phyloP scores from a whole-genome alignment of 1,140 invertebrate species.

The Drosophila sucinea region DNA sequence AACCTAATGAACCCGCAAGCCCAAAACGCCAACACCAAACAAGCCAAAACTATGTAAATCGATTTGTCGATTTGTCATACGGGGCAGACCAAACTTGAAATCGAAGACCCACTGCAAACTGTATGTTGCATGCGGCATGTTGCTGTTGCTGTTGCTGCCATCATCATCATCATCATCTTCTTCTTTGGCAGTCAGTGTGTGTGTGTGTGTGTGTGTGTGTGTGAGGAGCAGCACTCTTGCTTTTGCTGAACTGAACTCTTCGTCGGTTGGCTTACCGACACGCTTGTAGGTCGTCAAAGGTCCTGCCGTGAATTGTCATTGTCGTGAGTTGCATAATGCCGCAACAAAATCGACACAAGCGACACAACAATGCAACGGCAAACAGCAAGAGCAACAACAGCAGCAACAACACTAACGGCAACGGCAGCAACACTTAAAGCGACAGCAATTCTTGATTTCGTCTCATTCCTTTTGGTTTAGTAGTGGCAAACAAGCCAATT shows the following conservation, averaged over 20 bases:
- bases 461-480: constrained; percentile 60
- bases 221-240: constrained; percentile 47
- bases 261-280: constrained; percentile 56
- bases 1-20: constrained; percentile 66
- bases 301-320: constrained; percentile 82
- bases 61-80: constrained; percentile 78
- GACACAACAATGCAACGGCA: constrained; percentile 61
- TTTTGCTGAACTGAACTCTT: constrained; percentile 19
- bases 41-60: constrained; percentile 68
- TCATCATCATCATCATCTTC: constrained; percentile 2
- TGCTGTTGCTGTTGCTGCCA: not conserved
- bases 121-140: not conserved
- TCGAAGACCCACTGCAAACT: constrained; percentile 17
- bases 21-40: constrained; percentile 33
- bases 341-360: constrained; percentile 61
- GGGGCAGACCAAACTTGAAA: constrained; percentile 38
- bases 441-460: constrained; percentile 62
- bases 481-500: constrained; percentile 49
- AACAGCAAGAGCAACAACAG: constrained; percentile 7
- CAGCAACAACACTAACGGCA: constrained; percentile 18
- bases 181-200: constrained; percentile 12
- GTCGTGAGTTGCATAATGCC: constrained; percentile 82
- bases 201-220: constrained; percentile 34
- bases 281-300: constrained; percentile 82
- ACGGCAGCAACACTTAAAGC: constrained; percentile 8